These are phyloP conservation scores for Amphiprion clarkii DNA, from an alignment of 2,797 vertebrate species.

Conservation along the genomic window DNA sequence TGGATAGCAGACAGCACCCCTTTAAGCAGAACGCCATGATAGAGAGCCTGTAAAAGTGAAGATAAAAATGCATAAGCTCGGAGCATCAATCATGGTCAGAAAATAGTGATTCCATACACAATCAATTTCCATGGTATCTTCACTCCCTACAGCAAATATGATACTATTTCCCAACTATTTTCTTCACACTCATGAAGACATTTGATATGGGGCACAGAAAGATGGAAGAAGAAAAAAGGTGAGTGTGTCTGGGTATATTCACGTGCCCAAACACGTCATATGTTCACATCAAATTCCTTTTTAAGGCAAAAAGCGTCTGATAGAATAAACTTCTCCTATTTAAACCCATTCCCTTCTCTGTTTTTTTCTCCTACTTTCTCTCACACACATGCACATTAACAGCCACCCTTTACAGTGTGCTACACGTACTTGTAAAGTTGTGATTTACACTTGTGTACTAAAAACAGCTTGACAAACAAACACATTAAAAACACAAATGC, in stretches of 20 bases:
- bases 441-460: slow-evolving; percentile 78
- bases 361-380: slow-evolving; percentile 29
- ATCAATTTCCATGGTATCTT: slow-evolving; percentile 67
- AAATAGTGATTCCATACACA: slow-evolving; percentile 67
- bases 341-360: slow-evolving; percentile 14
- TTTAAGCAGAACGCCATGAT: slow-evolving; percentile 60
- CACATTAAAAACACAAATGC: slow-evolving; percentile 70
- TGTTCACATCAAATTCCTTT: slow-evolving; percentile 44
- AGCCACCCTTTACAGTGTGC: slow-evolving; percentile 53
- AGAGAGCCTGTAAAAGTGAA: slow-evolving; percentile 74
- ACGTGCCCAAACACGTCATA: slow-evolving; percentile 43
- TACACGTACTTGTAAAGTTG: slow-evolving; percentile 75
- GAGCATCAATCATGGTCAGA: slow-evolving; percentile 77
- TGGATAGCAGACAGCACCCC: slow-evolving; percentile 56
- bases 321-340: slow-evolving; percentile 28
- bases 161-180: slow-evolving; percentile 60
- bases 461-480: slow-evolving; percentile 82
- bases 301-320: slow-evolving; percentile 39
- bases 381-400: slow-evolving; percentile 58
- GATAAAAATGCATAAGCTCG: slow-evolving; percentile 79
- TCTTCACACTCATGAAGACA: slow-evolving; percentile 51
- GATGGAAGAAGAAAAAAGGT: slow-evolving; percentile 23
- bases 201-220: slow-evolving; percentile 60
- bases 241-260: slow-evolving; percentile 22
- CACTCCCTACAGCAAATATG: slow-evolving; percentile 48